phyloP scores from a whole-genome alignment of 2,888 invertebrate genomes.

The Melipona bicolor region DNA sequence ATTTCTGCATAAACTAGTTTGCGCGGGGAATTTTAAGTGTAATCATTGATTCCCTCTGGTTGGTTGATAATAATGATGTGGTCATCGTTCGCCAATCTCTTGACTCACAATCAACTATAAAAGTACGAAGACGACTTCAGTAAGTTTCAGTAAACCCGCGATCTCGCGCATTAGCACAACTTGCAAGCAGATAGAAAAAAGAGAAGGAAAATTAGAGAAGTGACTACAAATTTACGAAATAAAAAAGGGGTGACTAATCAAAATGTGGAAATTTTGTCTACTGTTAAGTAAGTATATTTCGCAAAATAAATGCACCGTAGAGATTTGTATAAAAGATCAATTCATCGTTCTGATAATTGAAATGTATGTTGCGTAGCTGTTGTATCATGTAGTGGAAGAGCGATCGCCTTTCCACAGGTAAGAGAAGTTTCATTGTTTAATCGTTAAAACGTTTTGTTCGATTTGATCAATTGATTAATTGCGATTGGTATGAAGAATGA shows the following conservation, averaged over 20 bases:
- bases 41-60: conserved; percentile 4
- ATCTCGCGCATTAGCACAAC: not conserved
- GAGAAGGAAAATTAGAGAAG: not conserved
- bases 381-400: not conserved
- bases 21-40: conserved; percentile 4
- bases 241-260: not conserved
- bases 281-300: conserved; percentile 27
- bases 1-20: not conserved
- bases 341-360: not conserved
- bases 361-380: conserved; percentile 12
- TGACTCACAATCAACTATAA: conserved; percentile 46
- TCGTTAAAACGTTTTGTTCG: not conserved
- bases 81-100: not conserved
- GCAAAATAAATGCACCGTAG: not conserved
- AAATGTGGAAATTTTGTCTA: conserved; percentile 17
- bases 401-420: conserved; percentile 58
- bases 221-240: not conserved
- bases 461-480: not conserved
- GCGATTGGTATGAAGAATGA: not conserved
- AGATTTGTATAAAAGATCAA: not conserved
- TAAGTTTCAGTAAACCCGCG: conserved; percentile 41
- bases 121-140: conserved; percentile 25
- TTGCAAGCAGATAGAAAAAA: not conserved
- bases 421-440: not conserved
- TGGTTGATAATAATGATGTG: not conserved